Evolutionary conservation across 92 coral and sea anemone genomes (phyloP), one percentile per base, ranked within the genome.

Genomic region (Galaxea fascicularis): DNA sequence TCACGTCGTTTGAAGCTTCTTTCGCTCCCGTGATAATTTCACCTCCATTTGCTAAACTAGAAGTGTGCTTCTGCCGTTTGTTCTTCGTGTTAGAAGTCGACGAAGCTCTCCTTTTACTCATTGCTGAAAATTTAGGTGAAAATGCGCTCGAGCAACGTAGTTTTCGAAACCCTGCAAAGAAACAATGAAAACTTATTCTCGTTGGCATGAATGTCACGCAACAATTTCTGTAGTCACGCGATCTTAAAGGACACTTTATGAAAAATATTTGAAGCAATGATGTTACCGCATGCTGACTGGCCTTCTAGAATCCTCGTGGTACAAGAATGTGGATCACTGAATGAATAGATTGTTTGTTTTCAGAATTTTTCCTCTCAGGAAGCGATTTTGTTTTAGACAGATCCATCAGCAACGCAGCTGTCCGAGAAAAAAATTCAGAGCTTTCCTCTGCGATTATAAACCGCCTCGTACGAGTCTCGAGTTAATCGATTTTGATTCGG

Each of bases 331-430:
- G 58, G 44, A 14, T 59, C 71, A 35, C 86, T 71, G 86, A 58
- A 82, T 82, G 86, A 82, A 70, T 70, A 25, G 68, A 24, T 70
- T 70, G 78, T 82, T 70, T 82, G 78, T 82, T 21, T 41, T 59
- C 77, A 39, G 78, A 82, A 24, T 20, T 57, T 56, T 82, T 30
- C 25, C 71, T 82, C 28, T 68, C 45, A 58, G 35, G 8, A 71
- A 35, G 46, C 52, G 30, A 56, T 69, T 71, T 56, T 82, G 35
- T 39, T 73, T 73, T 69, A 79, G 74, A 64, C 74, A 64, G 51
- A 82, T 58, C 47, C 30, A 26, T 18, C 78, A 21, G 46, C 25
- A 14, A 56, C 65, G n/a, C 8, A 35, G 30, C 62, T 65, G 7
- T 44, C 58, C 12, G 5, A 52, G 30, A 16, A 25, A 58, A 8